Percentiles rank a stretch among this genome's conserved stretches.
Evolutionary conservation across 2,113 vertebrate species (phyloP).

Genomic region (Struthidea cinerea): DNA sequence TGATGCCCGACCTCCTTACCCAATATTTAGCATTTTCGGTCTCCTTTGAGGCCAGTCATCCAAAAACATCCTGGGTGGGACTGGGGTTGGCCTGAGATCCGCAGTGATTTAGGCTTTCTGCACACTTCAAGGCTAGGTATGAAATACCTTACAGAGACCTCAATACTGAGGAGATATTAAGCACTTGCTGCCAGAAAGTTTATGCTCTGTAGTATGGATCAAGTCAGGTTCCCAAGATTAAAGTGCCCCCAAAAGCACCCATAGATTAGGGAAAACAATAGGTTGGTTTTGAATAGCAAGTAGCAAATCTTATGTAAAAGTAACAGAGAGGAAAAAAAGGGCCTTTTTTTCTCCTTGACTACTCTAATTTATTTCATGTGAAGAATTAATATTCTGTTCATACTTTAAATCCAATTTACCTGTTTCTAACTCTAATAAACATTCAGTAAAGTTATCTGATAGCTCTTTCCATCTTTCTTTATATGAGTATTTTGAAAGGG

Average conservation of each 20-base stretch:
- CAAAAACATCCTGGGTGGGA: rapidly evolving
- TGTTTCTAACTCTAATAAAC: background rate
- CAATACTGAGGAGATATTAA: background rate
- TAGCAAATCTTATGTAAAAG: background rate
- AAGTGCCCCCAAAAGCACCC: background rate
- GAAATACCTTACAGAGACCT: background rate
- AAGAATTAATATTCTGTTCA: background rate
- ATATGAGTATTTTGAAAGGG: background rate
- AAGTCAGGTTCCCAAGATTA: background rate
- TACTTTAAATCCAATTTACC: background rate
- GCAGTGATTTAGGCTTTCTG: background rate
- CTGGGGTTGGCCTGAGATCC: background rate
- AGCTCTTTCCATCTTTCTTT: background rate
- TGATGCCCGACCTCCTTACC: background rate
- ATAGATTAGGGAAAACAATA: background rate
- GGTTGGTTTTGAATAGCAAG: background rate
- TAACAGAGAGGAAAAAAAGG: background rate
- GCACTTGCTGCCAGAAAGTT: background rate
- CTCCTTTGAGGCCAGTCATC: background rate
- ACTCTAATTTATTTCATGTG: background rate
- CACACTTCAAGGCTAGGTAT: background rate
- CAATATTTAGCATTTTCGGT: background rate
- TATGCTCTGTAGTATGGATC: background rate
- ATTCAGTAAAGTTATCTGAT: background rate
- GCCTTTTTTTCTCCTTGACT: background rate